Evolutionary conservation across 1,140 invertebrate species (phyloP).

Genomic region (Heliothis subflexa): DNA sequence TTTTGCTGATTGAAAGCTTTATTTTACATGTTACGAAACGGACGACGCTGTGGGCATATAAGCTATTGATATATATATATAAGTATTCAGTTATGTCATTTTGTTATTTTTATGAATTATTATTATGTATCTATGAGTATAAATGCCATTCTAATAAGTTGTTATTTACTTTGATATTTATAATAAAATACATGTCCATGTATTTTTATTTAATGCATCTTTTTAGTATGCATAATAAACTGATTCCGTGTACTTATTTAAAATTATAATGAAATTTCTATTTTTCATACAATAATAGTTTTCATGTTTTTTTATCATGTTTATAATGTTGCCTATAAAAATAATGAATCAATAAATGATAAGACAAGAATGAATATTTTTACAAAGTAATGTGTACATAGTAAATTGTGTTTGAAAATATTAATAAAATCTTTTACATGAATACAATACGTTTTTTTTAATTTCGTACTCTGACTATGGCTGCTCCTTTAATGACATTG

Average conservation of each 20-base stretch:
- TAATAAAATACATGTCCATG: conserved; percentile 43
- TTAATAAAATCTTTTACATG: conserved; percentile 83
- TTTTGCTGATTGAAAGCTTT: no score
- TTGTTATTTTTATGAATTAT: conserved; percentile 57
- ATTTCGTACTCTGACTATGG: no score
- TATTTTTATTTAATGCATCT: conserved; percentile 53
- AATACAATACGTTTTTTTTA: background rate
- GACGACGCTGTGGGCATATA: background rate
- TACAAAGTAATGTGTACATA: conserved; percentile 85
- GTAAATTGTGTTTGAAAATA: conserved; percentile 83
- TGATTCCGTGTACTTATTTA: conserved; percentile 78
- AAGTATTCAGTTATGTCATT: conserved; percentile 58
- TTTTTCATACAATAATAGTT: conserved; percentile 74
- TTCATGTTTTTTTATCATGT: conserved; percentile 73
- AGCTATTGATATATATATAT: background rate
- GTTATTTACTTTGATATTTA: conserved; percentile 56
- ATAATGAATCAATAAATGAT: conserved; percentile 80
- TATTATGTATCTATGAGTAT: conserved; percentile 56
- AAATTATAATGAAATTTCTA: conserved; percentile 76
- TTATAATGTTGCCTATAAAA: conserved; percentile 83
- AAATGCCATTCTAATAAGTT: conserved; percentile 62
- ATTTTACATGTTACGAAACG: no score
- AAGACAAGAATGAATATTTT: conserved; percentile 85
- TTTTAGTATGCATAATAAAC: conserved; percentile 57
- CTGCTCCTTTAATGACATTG: no score